Evolutionary conservation across 53 echinoderm and acorn worm genomes (phyloP).

Genomic region (Pentamera pediparva): DNA sequence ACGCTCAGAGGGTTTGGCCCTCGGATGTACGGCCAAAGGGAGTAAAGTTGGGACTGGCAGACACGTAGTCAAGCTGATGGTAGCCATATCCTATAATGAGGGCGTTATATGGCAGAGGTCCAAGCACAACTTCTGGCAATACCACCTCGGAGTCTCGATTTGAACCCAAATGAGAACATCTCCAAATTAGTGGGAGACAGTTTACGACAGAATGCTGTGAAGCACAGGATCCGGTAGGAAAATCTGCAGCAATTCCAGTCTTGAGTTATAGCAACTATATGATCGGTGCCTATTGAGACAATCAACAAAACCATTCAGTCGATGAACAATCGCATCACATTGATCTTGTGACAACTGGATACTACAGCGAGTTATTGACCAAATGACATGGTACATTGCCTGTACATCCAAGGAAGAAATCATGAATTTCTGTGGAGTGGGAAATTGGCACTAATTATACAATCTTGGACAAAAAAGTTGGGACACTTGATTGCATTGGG

Average conservation of each 20-base stretch:
- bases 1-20: constrained; percentile 27
- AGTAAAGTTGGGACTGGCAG: too few relatives aligned
- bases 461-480: too few relatives aligned
- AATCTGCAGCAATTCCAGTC: neutral
- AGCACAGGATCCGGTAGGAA: neutral
- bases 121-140: constrained; percentile 11
- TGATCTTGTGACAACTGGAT: neutral
- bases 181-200: too few relatives aligned
- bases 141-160: too few relatives aligned
- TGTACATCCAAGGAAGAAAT: too few relatives aligned
- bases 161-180: constrained; percentile 30
- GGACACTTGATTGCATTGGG: too few relatives aligned
- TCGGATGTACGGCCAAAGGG: constrained; percentile 19
- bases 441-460: too few relatives aligned
- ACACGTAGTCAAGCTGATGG: too few relatives aligned
- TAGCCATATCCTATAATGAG: too few relatives aligned
- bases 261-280: neutral
- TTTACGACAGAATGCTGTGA: too few relatives aligned
- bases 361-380: neutral
- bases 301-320: constrained; percentile 24
- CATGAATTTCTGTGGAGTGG: too few relatives aligned
- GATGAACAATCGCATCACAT: neutral
- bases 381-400: too few relatives aligned
- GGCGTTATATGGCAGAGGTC: neutral
- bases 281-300: neutral